Conservation (phyloP, 2,113 vertebrate genomes). For the Camarhynchus parvulus region DNA sequence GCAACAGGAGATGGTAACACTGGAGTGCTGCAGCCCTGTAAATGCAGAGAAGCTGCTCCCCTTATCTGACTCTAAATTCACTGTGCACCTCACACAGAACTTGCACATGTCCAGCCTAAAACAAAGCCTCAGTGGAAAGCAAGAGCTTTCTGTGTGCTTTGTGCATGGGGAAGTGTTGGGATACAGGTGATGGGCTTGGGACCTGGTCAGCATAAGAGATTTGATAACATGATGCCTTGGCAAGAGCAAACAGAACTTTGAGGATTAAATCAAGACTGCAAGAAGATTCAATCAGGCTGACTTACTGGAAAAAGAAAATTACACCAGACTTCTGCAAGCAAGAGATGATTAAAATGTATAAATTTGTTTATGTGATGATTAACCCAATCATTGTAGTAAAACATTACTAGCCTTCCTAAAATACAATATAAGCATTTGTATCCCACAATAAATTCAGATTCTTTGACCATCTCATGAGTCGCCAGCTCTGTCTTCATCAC, state of each 20-base stretch:
- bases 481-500: background rate
- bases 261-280: background rate
- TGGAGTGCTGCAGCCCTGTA: background rate
- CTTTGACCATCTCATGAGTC: background rate
- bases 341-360: background rate
- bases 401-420: background rate
- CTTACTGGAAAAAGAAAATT: background rate
- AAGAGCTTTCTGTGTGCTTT: background rate
- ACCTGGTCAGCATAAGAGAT: background rate
- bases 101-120: background rate
- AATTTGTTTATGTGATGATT: background rate
- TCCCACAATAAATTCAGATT: background rate
- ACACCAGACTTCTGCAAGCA: background rate
- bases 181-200: background rate
- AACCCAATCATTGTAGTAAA: background rate
- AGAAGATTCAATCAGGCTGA: background rate
- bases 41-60: background rate
- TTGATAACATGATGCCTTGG: background rate
- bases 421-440: background rate
- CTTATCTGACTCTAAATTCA: background rate
- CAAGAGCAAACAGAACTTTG: background rate
- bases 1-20: background rate
- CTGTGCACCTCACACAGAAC: background rate
- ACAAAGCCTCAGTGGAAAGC: background rate
- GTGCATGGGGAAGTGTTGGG: background rate